Evolutionary conservation across 1,140 invertebrate genomes (phyloP), one percentile per base, ranked within the genome.

Genomic region (Aplysia californica): DNA sequence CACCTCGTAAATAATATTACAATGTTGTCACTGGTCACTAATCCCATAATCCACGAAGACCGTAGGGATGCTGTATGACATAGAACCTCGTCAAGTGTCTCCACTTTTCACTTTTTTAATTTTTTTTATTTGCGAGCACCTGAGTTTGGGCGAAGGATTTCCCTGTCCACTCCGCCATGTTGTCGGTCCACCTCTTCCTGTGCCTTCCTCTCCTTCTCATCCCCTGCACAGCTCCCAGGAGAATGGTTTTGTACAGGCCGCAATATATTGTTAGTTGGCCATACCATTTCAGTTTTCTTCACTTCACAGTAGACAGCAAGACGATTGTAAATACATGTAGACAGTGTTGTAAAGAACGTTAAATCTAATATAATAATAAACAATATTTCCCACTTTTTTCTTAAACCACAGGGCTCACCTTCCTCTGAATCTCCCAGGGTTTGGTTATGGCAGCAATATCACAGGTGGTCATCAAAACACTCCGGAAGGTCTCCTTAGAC

Each of bases 381-480:
- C 10, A 15, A 15, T 50, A n/a, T n/a, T 50, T 50, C n/a, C 10
- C 36, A 10, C 36, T 21, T 31, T 29, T 35, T 26, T 66, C 64
- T 66, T 4, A n/a, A n/a, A n/a, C n/a, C n/a, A n/a, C n/a, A 3
- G 4, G 3, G 5, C 20, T 36, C 81, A 87, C 86, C 72, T 84
- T 81, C 89, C 97, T 95, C 86, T 98, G 97, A 0, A 98, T 94
- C 79, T 97, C 95, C 97, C 97, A 99, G 0, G 97, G 97, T 88
- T 99, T 99, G 0, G 97, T 95, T 80, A 98, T 98, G 1, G 97
- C 97, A 73, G 96, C 96, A 58, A 99, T 96, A 90, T 98, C 97
- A 90, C 97, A 98, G 0, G 96, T 96, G 0, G 97, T 99, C 97
- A 99, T 99, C 93, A 98, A 95, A 94, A 99, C 98, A n/a, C 87